Evolutionary conservation across 2,113 vertebrate species (phyloP).

Genomic region (Prunella fulvescens): DNA sequence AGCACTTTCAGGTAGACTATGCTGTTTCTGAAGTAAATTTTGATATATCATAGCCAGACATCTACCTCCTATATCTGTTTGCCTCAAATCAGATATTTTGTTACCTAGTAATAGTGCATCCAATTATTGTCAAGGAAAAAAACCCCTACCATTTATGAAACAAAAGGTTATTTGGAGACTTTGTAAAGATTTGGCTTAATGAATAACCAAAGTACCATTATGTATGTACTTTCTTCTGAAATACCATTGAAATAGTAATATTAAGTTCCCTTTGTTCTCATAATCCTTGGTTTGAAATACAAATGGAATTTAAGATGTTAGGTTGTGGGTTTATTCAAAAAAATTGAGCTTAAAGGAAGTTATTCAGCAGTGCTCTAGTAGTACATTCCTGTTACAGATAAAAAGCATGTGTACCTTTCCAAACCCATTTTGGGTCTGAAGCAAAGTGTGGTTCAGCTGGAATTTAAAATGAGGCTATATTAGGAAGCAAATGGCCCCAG

Average conservation of each 20-base stretch:
- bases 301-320: conserved; percentile 23
- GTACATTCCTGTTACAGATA: not conserved
- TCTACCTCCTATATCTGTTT: conserved; percentile 27
- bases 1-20: not conserved
- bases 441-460: not conserved
- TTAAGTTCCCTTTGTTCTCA: conserved; percentile 15
- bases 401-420: not conserved
- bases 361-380: not conserved
- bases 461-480: not conserved
- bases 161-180: not conserved
- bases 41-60: not conserved
- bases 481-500: not conserved
- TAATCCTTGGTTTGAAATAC: conserved; percentile 10
- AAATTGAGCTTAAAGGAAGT: not conserved
- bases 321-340: not conserved
- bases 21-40: not conserved
- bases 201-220: conserved; percentile 9
- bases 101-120: conserved; percentile 19
- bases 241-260: conserved; percentile 13
- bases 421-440: not conserved
- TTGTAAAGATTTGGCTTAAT: conserved; percentile 17
- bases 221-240: not conserved
- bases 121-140: not conserved
- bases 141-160: not conserved
- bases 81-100: conserved; percentile 24